A percentile compares a stretch with the other conserved stretches of the same genome.
Conservation (phyloP, 2,888 invertebrate species). For the Oscheius myriophilus region DNA sequence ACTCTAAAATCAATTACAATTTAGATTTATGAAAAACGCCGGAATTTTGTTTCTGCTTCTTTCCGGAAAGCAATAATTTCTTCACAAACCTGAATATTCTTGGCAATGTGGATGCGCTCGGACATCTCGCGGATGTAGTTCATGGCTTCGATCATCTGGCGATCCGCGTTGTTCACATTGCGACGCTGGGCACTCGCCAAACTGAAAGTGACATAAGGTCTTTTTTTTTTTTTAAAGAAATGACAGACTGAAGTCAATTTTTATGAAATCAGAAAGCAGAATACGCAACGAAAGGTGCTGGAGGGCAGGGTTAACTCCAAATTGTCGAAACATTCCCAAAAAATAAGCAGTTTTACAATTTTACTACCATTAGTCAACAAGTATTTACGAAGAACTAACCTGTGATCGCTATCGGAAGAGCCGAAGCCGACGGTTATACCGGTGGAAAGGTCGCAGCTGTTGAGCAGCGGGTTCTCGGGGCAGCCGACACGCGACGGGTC, state of each 20-base stretch:
- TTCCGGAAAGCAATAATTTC: too few species aligned
- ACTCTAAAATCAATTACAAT: too few species aligned
- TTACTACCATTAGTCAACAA: too few species aligned
- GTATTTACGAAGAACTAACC: conserved; percentile 33
- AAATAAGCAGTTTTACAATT: too few species aligned
- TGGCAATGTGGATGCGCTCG: conserved; percentile 93
- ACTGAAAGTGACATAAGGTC: conserved; percentile 72
- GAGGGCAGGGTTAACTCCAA: too few species aligned
- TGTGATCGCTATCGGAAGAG: conserved; percentile 53
- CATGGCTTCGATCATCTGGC: conserved; percentile 92
- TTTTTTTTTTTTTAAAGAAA: too few species aligned
- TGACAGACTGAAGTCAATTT: too few species aligned
- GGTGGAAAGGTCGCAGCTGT: conserved; percentile 93
- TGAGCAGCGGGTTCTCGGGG: conserved; percentile 93
- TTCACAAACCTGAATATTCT: conserved; percentile 84
- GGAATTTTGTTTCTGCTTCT: too few species aligned
- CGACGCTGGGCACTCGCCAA: conserved; percentile 63
- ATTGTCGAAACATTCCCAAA: too few species aligned
- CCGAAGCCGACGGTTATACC: conserved; percentile 79
- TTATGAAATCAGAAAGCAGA: too few species aligned
- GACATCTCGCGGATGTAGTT: conserved; percentile 97
- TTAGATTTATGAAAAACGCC: too few species aligned
- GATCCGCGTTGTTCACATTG: conserved; percentile 86
- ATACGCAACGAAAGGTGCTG: too few species aligned
- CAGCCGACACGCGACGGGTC: conserved; percentile 99